Base-by-base conservation (phyloP, 2,888 invertebrate genomes). In the Patella caerulea region DNA sequence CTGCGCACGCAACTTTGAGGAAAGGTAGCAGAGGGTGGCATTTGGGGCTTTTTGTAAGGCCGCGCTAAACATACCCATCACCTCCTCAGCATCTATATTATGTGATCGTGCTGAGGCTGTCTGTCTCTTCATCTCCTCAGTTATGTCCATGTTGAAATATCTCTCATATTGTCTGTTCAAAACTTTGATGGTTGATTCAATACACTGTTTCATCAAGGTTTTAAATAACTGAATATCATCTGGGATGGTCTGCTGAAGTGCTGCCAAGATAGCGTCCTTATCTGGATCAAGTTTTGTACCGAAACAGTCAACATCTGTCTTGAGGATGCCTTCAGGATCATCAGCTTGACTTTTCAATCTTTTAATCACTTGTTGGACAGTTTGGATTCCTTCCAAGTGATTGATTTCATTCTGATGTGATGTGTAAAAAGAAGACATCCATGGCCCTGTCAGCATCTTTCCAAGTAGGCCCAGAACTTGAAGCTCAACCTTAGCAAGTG, bases 381-480 rank as follows among this genome's bases (percentile, higher is more conserved):
- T 52, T n/a, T 12, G 19, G 69, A 77, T 74, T 24, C 69, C 77
- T 19, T 73, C 77, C 14, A 75, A 12, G 34, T 78, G 72, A 34
- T 74, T 29, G 19, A 73, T 15, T 34, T 69, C 53, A 15, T 19
- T 74, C 45, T 79, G 74, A 19, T 72, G 59, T 29, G 74, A 69
- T 19, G 77, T 77, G 54, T 81, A 81, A 65, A 82, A 82, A 19
- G 69, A 74, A 11, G n/a, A 76, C 79, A 79, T 79, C 79, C 79
- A 79, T 19, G 79, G 79, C 5, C 76, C 79, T 19, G 76, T 71
- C 19, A 79, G 54, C 29, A 73, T 54, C 59, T 79, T 76, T 11
- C 79, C 76, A 15, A 80, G 45, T 52, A 82, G 34, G 1, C 78
- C 78, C 19, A 82, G 73, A n/a, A 80, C 80, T 55, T 78, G 80